Percentiles rank a stretch among this genome's conserved stretches.
phyloP scores from a whole-genome alignment of 1,140 invertebrate genomes.

The Melitaea cinxia region DNA sequence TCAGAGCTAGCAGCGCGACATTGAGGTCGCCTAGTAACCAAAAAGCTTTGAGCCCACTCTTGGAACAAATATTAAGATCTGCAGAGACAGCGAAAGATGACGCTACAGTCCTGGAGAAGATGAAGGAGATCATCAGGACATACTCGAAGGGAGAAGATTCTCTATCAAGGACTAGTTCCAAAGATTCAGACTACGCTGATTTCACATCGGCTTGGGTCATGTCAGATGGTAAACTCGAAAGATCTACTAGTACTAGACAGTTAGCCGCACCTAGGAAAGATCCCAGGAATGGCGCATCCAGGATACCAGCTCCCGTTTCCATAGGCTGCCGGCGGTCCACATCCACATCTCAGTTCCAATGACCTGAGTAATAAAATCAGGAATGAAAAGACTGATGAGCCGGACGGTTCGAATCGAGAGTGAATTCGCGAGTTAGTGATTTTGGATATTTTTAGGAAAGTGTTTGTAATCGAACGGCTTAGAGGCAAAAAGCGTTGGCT shows the following conservation, averaged over 20 bases:
- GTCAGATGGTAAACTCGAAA: constrained; percentile 85
- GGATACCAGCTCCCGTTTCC: constrained; percentile 80
- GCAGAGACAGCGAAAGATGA: constrained; percentile 87
- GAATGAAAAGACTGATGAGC: constrained; percentile 49
- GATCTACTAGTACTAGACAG: constrained; percentile 78
- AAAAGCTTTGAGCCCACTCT: constrained; percentile 83
- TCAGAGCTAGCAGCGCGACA: constrained; percentile 84
- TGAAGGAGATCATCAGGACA: constrained; percentile 86
- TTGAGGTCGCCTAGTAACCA: constrained; percentile 82
- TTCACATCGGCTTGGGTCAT: constrained; percentile 89
- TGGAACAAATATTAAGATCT: constrained; percentile 87
- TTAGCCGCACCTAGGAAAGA: constrained; percentile 82
- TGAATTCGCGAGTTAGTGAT: constrained; percentile 37
- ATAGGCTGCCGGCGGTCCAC: constrained; percentile 74
- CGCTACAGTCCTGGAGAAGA: constrained; percentile 85
- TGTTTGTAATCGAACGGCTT: constrained; percentile 6
- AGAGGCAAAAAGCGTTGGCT: not conserved
- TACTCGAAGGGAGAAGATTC: constrained; percentile 82
- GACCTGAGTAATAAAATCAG: constrained; percentile 45
- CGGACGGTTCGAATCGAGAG: constrained; percentile 40
- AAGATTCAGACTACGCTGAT: constrained; percentile 84
- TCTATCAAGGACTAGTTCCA: constrained; percentile 77
- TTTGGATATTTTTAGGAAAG: constrained; percentile 19
- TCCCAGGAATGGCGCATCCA: constrained; percentile 51
- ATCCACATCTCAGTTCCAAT: constrained; percentile 73